Percentiles rank a stretch among this genome's conserved stretches.
Evolutionary conservation across 2,888 invertebrate genomes (phyloP).

Genomic region (Sesia apiformis): DNA sequence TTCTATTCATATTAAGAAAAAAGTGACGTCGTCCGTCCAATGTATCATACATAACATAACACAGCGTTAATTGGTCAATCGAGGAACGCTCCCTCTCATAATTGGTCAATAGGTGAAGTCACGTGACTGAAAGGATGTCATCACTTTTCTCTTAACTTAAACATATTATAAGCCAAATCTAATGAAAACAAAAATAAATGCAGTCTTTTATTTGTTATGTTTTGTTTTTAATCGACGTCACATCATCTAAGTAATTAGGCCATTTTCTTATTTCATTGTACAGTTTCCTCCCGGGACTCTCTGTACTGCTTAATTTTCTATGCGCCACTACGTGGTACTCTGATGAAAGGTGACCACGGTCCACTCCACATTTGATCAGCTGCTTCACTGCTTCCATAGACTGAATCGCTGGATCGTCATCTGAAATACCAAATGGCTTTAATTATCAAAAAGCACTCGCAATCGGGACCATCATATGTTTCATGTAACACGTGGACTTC

Average conservation of each 20-base stretch:
- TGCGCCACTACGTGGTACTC: slow-evolving; percentile 71
- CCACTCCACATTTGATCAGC: slow-evolving; percentile 63
- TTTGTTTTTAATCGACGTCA: background rate
- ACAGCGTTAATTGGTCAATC: no score
- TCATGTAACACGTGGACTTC: no score
- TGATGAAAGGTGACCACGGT: slow-evolving; percentile 44
- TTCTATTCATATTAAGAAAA: no score
- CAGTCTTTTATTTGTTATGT: background rate
- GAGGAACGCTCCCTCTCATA: no score
- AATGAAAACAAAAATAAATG: background rate
- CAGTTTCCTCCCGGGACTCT: slow-evolving; percentile 70
- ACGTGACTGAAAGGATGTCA: no score
- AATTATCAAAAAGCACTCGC: no score
- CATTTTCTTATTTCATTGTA: slow-evolving; percentile 65
- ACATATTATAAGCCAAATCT: no score
- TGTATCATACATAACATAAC: no score
- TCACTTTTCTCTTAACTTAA: no score
- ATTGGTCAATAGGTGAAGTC: no score
- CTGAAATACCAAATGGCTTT: slow-evolving; percentile 24
- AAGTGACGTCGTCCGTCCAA: no score
- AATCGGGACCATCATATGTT: no score
- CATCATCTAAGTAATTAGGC: slow-evolving; percentile 40
- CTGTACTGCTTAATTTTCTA: slow-evolving; percentile 61
- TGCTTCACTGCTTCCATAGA: slow-evolving; percentile 58
- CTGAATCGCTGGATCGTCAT: slow-evolving; percentile 41